A percentile compares a stretch with the other conserved stretches of the same genome.
These are phyloP conservation scores for Enteromius viviparus DNA, from an alignment of 2,797 vertebrate genomes.

Conservation along the genomic window DNA sequence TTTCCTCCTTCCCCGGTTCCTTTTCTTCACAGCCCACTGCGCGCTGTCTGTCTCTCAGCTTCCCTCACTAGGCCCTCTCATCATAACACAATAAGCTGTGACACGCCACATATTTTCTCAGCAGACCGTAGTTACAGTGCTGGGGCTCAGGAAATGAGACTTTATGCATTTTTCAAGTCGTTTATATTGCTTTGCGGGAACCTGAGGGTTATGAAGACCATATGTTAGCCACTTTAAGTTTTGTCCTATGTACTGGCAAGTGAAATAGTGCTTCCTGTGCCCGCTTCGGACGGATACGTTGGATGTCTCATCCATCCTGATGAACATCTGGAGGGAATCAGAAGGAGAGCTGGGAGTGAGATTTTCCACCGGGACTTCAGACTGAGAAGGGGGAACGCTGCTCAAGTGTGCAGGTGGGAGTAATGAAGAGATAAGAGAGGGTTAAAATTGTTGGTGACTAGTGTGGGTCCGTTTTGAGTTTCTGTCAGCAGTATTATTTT, in stretches of 20 bases:
- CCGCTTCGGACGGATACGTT: background rate
- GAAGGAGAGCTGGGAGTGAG: background rate
- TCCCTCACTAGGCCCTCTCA: constrained; percentile 60
- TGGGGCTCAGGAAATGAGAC: constrained; percentile 50
- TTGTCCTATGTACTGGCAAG: constrained; percentile 20
- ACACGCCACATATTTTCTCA: constrained; percentile 59
- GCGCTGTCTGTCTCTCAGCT: constrained; percentile 49
- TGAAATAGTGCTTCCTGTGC: constrained; percentile 43
- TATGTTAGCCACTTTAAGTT: constrained; percentile 38
- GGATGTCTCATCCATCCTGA: constrained; percentile 29
- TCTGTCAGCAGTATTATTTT: background rate
- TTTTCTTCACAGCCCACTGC: constrained; percentile 46
- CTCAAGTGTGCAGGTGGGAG: constrained; percentile 12
- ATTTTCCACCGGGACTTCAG: background rate
- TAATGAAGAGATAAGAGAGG: background rate
- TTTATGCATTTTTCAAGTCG: constrained; percentile 45
- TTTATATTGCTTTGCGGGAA: constrained; percentile 40
- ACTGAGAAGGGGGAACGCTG: constrained; percentile 9
- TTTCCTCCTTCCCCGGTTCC: background rate
- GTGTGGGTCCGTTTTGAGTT: background rate
- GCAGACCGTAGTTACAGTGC: constrained; percentile 54
- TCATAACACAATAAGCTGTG: constrained; percentile 63
- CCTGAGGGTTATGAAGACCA: constrained; percentile 52
- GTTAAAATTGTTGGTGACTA: background rate
- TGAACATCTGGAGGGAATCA: constrained; percentile 33